These are phyloP conservation scores for Erpobdella octoculata DNA, from an alignment of 2,888 invertebrate species.

Conservation along the genomic window DNA sequence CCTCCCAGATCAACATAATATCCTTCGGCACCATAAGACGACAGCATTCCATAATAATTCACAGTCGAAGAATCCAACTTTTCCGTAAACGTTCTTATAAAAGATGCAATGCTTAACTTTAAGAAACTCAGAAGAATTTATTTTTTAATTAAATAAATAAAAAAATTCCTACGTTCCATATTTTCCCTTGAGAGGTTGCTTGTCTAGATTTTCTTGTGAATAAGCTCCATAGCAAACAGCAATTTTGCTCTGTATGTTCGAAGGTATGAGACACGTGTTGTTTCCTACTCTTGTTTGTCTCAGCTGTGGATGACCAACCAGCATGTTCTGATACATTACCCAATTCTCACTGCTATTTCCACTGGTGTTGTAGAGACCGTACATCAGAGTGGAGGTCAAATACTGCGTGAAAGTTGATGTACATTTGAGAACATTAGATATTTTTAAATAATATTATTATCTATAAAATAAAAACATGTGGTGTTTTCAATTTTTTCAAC, in stretches of 20 bases:
- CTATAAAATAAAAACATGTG: neutral
- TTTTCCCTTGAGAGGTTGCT: neutral
- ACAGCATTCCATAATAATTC: neutral
- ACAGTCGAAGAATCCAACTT: neutral
- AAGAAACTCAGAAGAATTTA: too few relatives aligned
- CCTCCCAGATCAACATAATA: neutral
- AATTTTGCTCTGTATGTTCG: constrained; percentile 22
- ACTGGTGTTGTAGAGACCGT: neutral
- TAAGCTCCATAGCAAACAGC: constrained; percentile 19
- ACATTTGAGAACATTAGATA: neutral
- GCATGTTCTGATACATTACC: constrained; percentile 17
- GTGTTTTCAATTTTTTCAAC: neutral
- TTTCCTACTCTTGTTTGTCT: constrained; percentile 17
- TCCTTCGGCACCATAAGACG: neutral
- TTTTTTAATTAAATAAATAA: too few relatives aligned
- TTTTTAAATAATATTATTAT: too few relatives aligned
- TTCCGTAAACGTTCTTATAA: neutral
- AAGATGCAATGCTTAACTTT: neutral
- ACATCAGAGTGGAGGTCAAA: neutral
- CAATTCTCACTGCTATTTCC: neutral
- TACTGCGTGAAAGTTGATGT: neutral
- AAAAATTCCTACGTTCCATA: constrained; percentile 5
- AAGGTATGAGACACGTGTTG: constrained; percentile 11
- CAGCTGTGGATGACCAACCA: constrained; percentile 19
- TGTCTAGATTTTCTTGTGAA: neutral